Evolutionary conservation across 2,797 vertebrate genomes (phyloP).

Genomic region (Eospalax fontanierii): DNA sequence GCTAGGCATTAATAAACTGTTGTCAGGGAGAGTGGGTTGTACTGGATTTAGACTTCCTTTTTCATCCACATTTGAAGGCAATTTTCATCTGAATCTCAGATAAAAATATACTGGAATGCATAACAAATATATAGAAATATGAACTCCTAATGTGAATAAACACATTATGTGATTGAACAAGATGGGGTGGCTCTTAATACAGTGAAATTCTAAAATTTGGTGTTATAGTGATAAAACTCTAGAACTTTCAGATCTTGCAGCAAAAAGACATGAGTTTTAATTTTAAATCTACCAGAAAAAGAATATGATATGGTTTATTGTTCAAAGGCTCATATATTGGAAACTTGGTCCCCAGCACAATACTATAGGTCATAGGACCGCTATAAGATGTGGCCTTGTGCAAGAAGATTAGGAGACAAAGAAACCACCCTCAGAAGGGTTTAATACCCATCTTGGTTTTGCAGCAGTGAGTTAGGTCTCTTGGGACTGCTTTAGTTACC

Average conservation of each 20-base stretch:
- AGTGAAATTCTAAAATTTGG: slow-evolving; percentile 6
- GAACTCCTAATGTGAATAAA: slow-evolving; percentile 23
- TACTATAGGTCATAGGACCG: neutral
- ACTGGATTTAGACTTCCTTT: neutral
- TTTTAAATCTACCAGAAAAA: slow-evolving; percentile 45
- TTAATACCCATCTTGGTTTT: neutral
- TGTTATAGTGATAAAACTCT: slow-evolving; percentile 33
- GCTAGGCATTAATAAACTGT: slow-evolving; percentile 1
- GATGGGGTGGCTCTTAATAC: neutral
- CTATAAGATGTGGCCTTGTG: neutral
- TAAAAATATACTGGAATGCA: slow-evolving; percentile 26
- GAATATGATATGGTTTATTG: neutral
- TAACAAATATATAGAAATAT: neutral
- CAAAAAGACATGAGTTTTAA: slow-evolving; percentile 31
- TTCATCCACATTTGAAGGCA: neutral
- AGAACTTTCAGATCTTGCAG: slow-evolving; percentile 15
- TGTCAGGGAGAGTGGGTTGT: neutral
- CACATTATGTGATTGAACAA: slow-evolving; percentile 3
- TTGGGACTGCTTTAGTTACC: neutral
- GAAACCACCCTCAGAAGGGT: no score
- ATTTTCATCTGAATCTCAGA: slow-evolving; percentile 30
- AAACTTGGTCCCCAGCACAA: neutral
- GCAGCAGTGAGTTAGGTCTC: neutral
- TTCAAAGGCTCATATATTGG: neutral
- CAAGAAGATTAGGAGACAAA: neutral